Conservation (phyloP, 2,113 vertebrate genomes). For the Sorex araneus region DNA sequence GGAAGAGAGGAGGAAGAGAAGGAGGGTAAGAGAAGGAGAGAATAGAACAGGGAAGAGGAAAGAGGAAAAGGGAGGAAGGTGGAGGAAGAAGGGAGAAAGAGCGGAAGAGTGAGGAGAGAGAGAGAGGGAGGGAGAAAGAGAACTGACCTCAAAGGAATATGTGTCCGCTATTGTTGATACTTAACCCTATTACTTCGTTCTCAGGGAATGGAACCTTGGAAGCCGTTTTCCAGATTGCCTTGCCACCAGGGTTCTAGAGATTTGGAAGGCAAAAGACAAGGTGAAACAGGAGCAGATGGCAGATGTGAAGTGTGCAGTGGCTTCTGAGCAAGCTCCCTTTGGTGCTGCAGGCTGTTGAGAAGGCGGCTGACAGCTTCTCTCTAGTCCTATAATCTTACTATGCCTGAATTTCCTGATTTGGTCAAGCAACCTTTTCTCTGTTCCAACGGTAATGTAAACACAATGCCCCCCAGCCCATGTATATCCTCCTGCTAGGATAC, state of each 20-base stretch:
- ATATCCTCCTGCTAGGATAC: background rate
- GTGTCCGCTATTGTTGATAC: background rate
- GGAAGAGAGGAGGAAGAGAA: too few species aligned
- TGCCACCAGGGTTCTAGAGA: background rate
- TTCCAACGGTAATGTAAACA: background rate
- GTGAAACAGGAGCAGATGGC: background rate
- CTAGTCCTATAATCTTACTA: too few species aligned
- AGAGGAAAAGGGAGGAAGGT: background rate
- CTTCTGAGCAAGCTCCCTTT: background rate
- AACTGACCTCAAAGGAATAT: background rate
- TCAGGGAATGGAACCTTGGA: background rate
- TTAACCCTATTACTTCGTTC: background rate
- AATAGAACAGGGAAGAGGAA: too few species aligned
- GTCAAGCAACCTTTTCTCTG: background rate
- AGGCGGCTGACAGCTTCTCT: background rate
- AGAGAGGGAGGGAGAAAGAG: background rate
- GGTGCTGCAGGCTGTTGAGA: background rate
- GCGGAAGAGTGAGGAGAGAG: background rate
- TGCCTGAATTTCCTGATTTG: background rate
- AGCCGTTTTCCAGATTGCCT: conserved; percentile 12
- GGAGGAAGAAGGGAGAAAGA: background rate
- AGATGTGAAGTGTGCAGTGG: background rate
- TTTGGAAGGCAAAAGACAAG: conserved; percentile 17
- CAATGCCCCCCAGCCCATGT: background rate
- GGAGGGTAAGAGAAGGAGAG: too few species aligned